Evolutionary conservation across 2,113 vertebrate genomes (phyloP), one percentile per base, ranked within the genome.

Genomic region (Chloropsis hardwickii): DNA sequence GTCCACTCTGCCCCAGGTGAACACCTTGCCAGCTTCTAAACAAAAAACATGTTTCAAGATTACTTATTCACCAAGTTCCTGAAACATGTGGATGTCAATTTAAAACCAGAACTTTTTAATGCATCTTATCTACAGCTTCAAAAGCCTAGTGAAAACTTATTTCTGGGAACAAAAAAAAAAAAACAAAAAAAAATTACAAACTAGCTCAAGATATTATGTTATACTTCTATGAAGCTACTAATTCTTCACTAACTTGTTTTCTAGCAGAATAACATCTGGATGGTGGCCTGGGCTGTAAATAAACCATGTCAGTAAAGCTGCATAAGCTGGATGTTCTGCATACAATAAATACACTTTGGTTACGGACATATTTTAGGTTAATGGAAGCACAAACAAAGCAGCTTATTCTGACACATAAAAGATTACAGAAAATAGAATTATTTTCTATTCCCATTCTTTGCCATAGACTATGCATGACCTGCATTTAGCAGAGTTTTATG

Each of bases 1-100:
- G 97, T 98, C 97, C 2, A 95, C 97, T 98, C 99, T 98, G 79
- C 99, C 99, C 99, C 99, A 99, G 23, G 99, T 98, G 91, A 99
- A 99, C 61, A 99, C 97, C 91, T 97, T 98, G 39, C 98, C 98
- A 50, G 97, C 98, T 95, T 98, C 99, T 99, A 96, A 98, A 98
- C 64, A 94, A 18, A 97, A 95, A 93, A 90, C 29, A 94, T 37
- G 95, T 72, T 81, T 84, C 23, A 62, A 27, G 17, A 92, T 67
- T 62, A 89, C 18, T 90, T 67, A 56, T 44, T 64, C 47, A 69
- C 25, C 29, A 53, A 23, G 39, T 39, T 69, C 44, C 60, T 44
- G 39, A 35, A 94, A 73, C 16, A 62, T 24, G 22, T 62, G 33
- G 27, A 66, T 72, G 50, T 9, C 65, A 83, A 33, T 27, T 69